Percentiles rank a stretch among this genome's conserved stretches.
These are phyloP conservation scores for Crenuchus spilurus DNA, from an alignment of 2,797 vertebrate species.

Conservation along the genomic window DNA sequence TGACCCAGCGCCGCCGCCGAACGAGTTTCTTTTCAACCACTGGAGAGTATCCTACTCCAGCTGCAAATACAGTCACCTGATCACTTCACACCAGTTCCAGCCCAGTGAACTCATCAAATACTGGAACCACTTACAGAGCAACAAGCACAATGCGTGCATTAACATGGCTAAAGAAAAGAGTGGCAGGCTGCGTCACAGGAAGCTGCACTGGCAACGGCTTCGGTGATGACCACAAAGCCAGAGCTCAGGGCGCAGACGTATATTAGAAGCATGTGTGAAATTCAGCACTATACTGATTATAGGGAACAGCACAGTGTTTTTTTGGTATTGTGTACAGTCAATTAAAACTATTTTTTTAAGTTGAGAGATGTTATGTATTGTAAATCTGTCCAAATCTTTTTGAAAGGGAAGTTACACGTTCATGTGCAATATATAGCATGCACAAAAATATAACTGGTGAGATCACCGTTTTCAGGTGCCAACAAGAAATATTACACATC, in stretches of 20 bases:
- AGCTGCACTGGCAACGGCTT: slow-evolving; percentile 83
- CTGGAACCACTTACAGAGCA: slow-evolving; percentile 98
- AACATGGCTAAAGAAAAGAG: slow-evolving; percentile 91
- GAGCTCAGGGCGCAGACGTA: slow-evolving; percentile 20
- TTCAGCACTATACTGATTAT: slow-evolving; percentile 75
- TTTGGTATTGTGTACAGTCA: slow-evolving; percentile 80
- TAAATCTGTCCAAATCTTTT: slow-evolving; percentile 73
- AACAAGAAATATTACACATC: slow-evolving; percentile 64
- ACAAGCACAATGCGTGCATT: slow-evolving; percentile 97
- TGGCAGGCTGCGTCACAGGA: slow-evolving; percentile 87
- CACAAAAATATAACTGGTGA: slow-evolving; percentile 66
- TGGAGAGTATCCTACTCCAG: slow-evolving; percentile 99
- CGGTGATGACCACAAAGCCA: slow-evolving; percentile 53
- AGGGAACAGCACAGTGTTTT: slow-evolving; percentile 80
- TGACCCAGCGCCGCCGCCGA: slow-evolving; percentile 93
- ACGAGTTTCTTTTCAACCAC: slow-evolving; percentile 98
- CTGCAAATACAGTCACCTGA: slow-evolving; percentile 99
- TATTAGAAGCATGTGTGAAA: slow-evolving; percentile 60
- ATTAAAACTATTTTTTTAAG: slow-evolving; percentile 93
- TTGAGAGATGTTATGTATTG: slow-evolving; percentile 73
- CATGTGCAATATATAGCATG: slow-evolving; percentile 81
- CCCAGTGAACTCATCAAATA: slow-evolving; percentile 96
- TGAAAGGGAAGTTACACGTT: slow-evolving; percentile 65
- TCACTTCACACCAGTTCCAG: slow-evolving; percentile 99
- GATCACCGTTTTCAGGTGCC: slow-evolving; percentile 68